A percentile compares a stretch with the other conserved stretches of the same genome.
phyloP scores from a whole-genome alignment of 2,797 vertebrate species.

The Lutjanus argentimaculatus region DNA sequence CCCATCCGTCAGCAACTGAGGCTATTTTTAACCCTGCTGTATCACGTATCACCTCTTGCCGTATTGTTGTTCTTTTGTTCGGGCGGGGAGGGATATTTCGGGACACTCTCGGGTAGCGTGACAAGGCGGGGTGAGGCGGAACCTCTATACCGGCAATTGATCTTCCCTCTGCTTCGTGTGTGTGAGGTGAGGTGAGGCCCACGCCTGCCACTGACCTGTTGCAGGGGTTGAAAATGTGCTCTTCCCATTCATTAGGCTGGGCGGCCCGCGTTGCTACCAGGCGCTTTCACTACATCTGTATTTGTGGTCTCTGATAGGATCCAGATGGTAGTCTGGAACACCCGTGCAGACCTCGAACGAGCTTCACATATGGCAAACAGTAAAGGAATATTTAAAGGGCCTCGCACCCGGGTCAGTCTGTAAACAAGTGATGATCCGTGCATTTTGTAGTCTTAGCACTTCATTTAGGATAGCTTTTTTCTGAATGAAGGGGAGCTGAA shows the following conservation, averaged over 20 bases:
- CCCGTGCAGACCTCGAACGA: constrained; percentile 84
- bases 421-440: constrained; percentile 11
- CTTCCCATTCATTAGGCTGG: constrained; percentile 56
- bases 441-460: background rate
- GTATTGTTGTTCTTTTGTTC: constrained; percentile 68
- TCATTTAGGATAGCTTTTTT: background rate
- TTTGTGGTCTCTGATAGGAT: constrained; percentile 86
- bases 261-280: constrained; percentile 76
- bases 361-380: constrained; percentile 91
- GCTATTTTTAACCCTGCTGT: constrained; percentile 85
- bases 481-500: background rate
- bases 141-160: constrained; percentile 45
- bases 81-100: constrained; percentile 71
- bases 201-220: constrained; percentile 46
- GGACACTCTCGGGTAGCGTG: constrained; percentile 68
- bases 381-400: constrained; percentile 83
- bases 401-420: constrained; percentile 79
- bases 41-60: constrained; percentile 78
- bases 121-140: constrained; percentile 51
- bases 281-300: constrained; percentile 78
- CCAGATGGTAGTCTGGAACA: constrained; percentile 93
- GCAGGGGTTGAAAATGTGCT: constrained; percentile 35
- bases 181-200: constrained; percentile 34
- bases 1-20: constrained; percentile 71
- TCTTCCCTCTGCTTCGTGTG: constrained; percentile 22